Evolutionary conservation across 2,888 invertebrate species (phyloP), one percentile per base, ranked within the genome.

Genomic region (Cotesia congregata): DNA sequence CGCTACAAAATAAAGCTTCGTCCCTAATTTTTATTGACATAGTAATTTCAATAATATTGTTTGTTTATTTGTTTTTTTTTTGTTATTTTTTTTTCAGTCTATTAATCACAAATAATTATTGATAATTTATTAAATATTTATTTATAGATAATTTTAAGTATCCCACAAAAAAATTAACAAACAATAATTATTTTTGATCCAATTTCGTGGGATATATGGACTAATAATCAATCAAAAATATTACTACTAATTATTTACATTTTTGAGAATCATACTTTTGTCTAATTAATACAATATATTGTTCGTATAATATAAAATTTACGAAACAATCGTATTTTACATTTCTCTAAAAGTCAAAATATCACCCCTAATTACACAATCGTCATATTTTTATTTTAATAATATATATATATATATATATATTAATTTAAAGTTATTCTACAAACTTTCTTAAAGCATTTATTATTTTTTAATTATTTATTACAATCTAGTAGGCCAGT

Each of bases 401-500:
- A 67, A 77, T 79, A 80, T 76, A 69, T 39, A 76, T 78, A 78
- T 78, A 78, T n/a, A n/a, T n/a, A n/a, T n/a, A n/a, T 62, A 76
- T 74, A 72, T 70, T 77, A 61, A 3, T 30, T 30, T 50, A 12
- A 4, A 50, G 7, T 50, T 50, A 50, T 7, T 74, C 79, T 72
- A 77, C 77, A 80, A 70, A 76, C 77, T 76, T 79, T 50, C 50
- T 50, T 50, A 50, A 50, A 50, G 50, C 74, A 74, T 75, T 67
- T 74, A 73, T 72, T 77, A 20, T 75, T 74, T 76, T 76, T 72
- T 69, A 64, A 64, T 62, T 76, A 61, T 61, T 62, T 12, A 78
- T 62, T 67, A 72, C 50, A 59, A 62, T 80, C 78, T 77, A 82
- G 81, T 86, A 86, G 86, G 86, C 85, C 86, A 84, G 79, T 83